These are phyloP conservation scores for Rissa tridactyla DNA, from an alignment of 2,113 vertebrate genomes.

Conservation along the genomic window DNA sequence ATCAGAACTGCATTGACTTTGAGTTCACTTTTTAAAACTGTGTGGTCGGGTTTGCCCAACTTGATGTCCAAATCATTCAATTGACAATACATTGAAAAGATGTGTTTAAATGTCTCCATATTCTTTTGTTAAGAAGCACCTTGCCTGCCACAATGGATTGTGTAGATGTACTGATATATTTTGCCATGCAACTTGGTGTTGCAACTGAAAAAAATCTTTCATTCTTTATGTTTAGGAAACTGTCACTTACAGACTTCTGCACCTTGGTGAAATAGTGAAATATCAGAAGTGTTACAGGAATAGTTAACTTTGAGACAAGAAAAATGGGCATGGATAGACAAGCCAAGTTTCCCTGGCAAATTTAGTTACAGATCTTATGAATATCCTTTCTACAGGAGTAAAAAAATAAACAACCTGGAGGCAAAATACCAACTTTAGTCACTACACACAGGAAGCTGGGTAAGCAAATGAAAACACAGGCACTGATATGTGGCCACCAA, in stretches of 20 bases:
- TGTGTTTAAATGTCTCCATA: neutral
- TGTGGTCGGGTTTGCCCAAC: fast-evolving
- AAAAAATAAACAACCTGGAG: slow-evolving; percentile 49
- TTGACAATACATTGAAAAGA: neutral
- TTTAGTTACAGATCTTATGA: slow-evolving; percentile 42
- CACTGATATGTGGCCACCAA: neutral
- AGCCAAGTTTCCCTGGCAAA: slow-evolving; percentile 27
- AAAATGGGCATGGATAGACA: neutral
- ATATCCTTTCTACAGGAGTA: slow-evolving; percentile 42
- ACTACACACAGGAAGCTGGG: neutral
- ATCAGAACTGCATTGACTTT: neutral
- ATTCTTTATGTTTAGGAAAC: neutral
- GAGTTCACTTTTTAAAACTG: neutral
- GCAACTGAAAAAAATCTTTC: neutral
- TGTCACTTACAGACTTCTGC: neutral
- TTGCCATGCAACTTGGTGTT: neutral
- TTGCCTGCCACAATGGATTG: neutral
- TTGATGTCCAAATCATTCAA: neutral
- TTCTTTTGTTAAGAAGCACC: neutral
- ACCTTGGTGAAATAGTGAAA: neutral
- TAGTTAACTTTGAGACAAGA: neutral
- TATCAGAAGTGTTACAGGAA: neutral
- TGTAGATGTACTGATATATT: neutral
- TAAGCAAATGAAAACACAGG: slow-evolving; percentile 18
- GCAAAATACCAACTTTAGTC: neutral